Evolutionary conservation across 2,113 vertebrate genomes (phyloP), one percentile per base, ranked within the genome.

Genomic region (Heterocephalus glaber): DNA sequence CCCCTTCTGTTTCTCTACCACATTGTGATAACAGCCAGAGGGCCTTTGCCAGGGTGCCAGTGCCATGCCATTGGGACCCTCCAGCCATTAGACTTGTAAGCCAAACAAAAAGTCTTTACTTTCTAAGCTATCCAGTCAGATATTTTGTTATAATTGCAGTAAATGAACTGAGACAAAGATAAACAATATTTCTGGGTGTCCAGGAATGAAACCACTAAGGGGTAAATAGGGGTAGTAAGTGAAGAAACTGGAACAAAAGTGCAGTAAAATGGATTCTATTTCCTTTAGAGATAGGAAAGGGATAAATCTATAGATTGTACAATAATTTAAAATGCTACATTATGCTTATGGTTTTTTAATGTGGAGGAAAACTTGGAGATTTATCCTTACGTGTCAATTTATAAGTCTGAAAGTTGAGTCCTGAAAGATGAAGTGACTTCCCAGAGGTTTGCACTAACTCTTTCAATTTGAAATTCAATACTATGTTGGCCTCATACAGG

Each of bases 401-500:
- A 83, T 19, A 89, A 80, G 11, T 61, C 89, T 80, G 70, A 89
- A 89, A 84, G 52, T 68, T 33, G 24, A 88, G 13, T 76, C 89
- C 47, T 87, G 35, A 92, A 94, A 96, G 92, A 97, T 87, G 52
- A 87, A 97, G 56, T 93, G 52, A 91, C 74, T 77, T 89, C 68
- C 76, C 63, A 80, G 41, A 95, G 38, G 80, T 94, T 96, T 52
- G 72, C 1, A 12, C 47, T 89, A 90, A 61, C 82, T 97, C 72
- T 86, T 95, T 97, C 74, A 70, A 76, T 47, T 96, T 93, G 94
- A 92, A 94, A 96, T 95, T 84, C 84, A 92, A 0, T 84, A 77
- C 92, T 93, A 41, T 93, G 83, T 91, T 4, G 22, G 65, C 65
- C 81, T 58, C 33, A 85, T 47, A 28, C 54, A 95, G 52, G 92